Conservation (phyloP, 2,797 vertebrate genomes). For the Mycteria americana region DNA sequence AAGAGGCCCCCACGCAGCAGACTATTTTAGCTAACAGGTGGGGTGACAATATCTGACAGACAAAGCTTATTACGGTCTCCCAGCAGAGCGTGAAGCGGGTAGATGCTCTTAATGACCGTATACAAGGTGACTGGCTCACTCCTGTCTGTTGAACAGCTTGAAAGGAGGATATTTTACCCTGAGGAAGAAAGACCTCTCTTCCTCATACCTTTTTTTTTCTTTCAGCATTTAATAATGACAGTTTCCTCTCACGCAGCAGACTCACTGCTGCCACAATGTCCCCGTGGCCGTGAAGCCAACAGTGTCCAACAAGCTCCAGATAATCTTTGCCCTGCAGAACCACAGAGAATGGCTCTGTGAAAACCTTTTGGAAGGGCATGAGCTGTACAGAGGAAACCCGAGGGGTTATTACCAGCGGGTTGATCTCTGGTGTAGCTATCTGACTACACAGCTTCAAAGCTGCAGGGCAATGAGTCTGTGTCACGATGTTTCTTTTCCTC, state of each 20-base stretch:
- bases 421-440: not conserved
- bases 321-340: not conserved
- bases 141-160: not conserved
- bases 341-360: not conserved
- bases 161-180: not conserved
- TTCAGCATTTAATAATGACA: not conserved
- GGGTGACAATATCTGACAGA: constrained; percentile 2
- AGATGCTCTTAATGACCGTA: not conserved
- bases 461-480: not conserved
- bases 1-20: not conserved
- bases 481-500: not conserved
- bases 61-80: not conserved
- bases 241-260: not conserved
- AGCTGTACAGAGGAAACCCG: not conserved
- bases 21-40: not conserved
- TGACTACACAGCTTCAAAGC: accelerated
- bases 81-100: not conserved
- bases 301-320: not conserved
- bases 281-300: not conserved
- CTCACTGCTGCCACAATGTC: not conserved
- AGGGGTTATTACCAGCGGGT: not conserved
- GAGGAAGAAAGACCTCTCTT: not conserved
- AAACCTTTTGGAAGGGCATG: not conserved
- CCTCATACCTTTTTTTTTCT: not conserved
- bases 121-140: not conserved